Base-by-base conservation (phyloP, 2,888 invertebrate genomes). In the Polydrusus pterygomalis region DNA sequence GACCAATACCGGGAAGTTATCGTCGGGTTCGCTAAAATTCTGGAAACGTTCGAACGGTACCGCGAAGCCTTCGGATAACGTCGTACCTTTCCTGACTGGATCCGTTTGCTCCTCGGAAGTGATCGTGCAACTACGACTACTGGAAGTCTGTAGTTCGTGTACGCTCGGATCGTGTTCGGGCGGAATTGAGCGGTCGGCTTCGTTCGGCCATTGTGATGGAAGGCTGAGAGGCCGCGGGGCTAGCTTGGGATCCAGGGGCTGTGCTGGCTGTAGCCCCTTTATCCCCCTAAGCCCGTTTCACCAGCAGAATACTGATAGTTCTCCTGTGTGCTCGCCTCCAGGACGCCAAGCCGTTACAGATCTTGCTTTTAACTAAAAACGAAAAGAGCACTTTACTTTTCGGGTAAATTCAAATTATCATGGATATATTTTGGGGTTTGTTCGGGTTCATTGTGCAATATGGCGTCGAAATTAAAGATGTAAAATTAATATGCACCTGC, bases 281-380 rank as follows among this genome's bases (percentile, higher is more conserved):
- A 74, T 85, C 85, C 87, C 87, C 80, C 80, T 81, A 72, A 85
- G 84, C 85, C 84, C 84, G 82, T 87, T 86, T 94, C 94, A 94
- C 94, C 94, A 94, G 89, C 94, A 94, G 89, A 93, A 94, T 78
- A 94, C 94, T 83, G 94, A 93, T 81, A 94, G 90, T 89, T 94
- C 94, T 64, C 93, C 93, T 82, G 92, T 92, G 86, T 93, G 91
- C 81, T 92, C 91, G 77, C 90, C 91, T 81, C 91, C 91, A 83
- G 91, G 91, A 81, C 93, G 91, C 94, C 94, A 94, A 81, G 93
- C 91, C 73, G 93, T 92, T 86, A 94, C 93, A 62, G 93, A 92
- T 84, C 93, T 91, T 85, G 93, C 92, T 88, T 94, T 93, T 89
- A 94, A 87, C 94, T 94, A 91, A 15, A 90, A 91, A 79, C n/a